These are phyloP conservation scores for Scleropages formosus DNA, from an alignment of 2,797 vertebrate species.

Conservation along the genomic window DNA sequence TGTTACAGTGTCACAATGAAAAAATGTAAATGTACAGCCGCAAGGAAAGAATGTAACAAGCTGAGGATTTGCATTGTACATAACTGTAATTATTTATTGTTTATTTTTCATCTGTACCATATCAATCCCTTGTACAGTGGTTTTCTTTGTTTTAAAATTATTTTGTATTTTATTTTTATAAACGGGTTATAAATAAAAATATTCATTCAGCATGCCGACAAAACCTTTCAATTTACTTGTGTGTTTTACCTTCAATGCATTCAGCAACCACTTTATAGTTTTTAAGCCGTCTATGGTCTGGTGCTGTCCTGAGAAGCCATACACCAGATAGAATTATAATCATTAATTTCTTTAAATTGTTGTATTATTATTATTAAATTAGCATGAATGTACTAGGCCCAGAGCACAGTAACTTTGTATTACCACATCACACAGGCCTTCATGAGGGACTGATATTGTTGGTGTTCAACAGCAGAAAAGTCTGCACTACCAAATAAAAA, in stretches of 20 bases:
- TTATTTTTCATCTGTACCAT: constrained; percentile 93
- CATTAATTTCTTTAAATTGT: too few relatives aligned
- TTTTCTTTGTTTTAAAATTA: constrained; percentile 93
- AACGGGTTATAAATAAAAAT: constrained; percentile 97
- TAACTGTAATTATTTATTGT: constrained; percentile 97
- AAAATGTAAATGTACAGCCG: constrained; percentile 67
- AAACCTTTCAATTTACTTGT: constrained; percentile 25
- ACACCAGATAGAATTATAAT: too few relatives aligned
- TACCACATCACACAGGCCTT: too few relatives aligned
- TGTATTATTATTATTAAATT: too few relatives aligned
- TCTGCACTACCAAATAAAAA: too few relatives aligned
- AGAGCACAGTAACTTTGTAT: too few relatives aligned
- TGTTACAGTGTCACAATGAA: constrained; percentile 69
- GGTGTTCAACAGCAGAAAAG: too few relatives aligned
- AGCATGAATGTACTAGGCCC: too few relatives aligned
- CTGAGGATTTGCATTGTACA: constrained; percentile 81
- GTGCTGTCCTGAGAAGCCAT: too few relatives aligned
- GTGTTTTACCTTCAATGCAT: constrained; percentile 3
- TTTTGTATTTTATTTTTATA: constrained; percentile 99
- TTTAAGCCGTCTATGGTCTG: too few relatives aligned
- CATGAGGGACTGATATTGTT: too few relatives aligned
- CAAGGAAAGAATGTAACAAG: constrained; percentile 66
- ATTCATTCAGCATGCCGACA: constrained; percentile 94
- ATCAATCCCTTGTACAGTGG: constrained; percentile 98
- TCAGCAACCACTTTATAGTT: constrained; percentile 8